Evolutionary conservation across 1,140 invertebrate species (phyloP).

Genomic region (Euwallacea similis): DNA sequence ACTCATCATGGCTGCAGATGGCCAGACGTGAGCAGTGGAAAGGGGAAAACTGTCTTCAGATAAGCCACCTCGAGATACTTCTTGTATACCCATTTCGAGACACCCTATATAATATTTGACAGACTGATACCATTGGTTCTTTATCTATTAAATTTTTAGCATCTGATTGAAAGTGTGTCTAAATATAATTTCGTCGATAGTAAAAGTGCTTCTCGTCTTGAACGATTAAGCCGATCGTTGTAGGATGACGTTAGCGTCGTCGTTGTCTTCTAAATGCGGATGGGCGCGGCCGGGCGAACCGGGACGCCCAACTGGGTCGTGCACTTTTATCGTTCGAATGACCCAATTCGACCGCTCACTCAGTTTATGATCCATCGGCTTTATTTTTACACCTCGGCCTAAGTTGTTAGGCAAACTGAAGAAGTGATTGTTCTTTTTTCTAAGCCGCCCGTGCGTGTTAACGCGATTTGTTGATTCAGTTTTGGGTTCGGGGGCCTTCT

Average conservation of each 20-base stretch:
- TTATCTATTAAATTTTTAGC: no score
- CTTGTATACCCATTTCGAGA: no score
- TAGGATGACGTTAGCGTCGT: constrained; percentile 23
- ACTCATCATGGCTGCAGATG: no score
- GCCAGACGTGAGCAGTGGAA: no score
- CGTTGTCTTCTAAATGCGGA: constrained; percentile 16
- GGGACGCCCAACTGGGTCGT: constrained; percentile 28
- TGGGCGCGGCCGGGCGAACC: constrained; percentile 17
- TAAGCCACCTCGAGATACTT: no score
- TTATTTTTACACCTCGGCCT: constrained; percentile 24
- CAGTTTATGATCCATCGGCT: constrained; percentile 22
- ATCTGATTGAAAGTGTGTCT: no score
- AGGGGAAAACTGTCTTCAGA: no score
- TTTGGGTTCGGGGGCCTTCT: no score
- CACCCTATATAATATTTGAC: no score
- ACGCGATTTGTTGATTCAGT: no score
- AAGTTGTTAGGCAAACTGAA: constrained; percentile 15
- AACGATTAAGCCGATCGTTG: constrained; percentile 21
- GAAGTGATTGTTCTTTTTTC: neutral
- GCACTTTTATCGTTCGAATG: constrained; percentile 23
- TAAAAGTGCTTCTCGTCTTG: constrained; percentile 12
- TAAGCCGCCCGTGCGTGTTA: no score
- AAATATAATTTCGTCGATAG: neutral
- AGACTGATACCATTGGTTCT: no score
- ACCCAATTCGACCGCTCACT: constrained; percentile 18